phyloP scores from a whole-genome alignment of 2,797 vertebrate genomes.

The Nyctibius grandis region DNA sequence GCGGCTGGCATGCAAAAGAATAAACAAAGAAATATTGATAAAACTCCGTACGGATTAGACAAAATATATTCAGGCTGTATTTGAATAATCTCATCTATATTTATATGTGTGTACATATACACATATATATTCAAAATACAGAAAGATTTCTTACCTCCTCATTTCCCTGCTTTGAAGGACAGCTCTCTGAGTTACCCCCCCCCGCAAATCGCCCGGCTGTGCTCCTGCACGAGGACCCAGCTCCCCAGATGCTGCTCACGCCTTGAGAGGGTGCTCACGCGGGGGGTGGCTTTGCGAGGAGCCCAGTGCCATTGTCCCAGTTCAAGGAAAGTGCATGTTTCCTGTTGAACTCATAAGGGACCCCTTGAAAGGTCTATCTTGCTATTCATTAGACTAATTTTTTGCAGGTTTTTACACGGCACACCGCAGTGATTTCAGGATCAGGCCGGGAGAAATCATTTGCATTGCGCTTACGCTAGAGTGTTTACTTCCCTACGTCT shows the following conservation, averaged over 20 bases:
- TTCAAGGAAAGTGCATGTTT: neutral
- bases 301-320: neutral
- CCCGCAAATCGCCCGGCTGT: neutral
- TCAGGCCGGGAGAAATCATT: neutral
- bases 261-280: neutral
- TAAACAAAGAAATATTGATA: constrained; percentile 77
- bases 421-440: neutral
- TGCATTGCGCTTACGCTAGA: neutral
- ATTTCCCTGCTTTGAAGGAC: constrained; percentile 51
- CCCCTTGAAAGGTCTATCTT: neutral
- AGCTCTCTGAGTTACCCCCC: constrained; percentile 17
- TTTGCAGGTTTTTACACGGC: neutral
- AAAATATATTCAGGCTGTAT: constrained; percentile 72
- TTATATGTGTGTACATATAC: constrained; percentile 48
- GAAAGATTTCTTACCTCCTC: constrained; percentile 59
- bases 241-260: neutral
- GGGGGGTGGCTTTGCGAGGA: rapidly evolving
- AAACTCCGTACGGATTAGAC: constrained; percentile 65
- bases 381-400: neutral
- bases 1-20: constrained; percentile 69
- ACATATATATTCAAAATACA: constrained; percentile 36
- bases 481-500: neutral
- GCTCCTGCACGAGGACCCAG: rapidly evolving
- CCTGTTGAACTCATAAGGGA: neutral
- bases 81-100: constrained; percentile 73